phyloP scores from a whole-genome alignment of 2,113 vertebrate genomes.

The Bagarius yarrelli region DNA sequence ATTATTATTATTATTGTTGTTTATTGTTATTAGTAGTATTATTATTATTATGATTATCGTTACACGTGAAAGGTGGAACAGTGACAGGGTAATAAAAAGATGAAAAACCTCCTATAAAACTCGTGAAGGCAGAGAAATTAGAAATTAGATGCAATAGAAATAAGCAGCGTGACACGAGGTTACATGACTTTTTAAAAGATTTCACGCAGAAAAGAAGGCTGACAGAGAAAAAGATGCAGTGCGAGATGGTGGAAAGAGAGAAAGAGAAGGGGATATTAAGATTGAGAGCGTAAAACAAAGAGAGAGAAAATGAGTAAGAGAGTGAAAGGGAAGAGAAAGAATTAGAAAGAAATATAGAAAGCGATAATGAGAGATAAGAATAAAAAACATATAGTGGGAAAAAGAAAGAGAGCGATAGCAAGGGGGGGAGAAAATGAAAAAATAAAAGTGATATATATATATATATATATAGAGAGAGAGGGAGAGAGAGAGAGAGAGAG shows the following conservation, averaged over 20 bases:
- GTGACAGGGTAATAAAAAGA: not conserved
- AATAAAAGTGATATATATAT: no score
- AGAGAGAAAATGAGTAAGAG: not conserved
- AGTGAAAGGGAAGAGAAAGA: not conserved
- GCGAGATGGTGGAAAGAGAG: not conserved
- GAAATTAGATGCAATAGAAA: constrained; percentile 50
- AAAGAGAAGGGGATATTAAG: not conserved
- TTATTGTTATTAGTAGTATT: not conserved
- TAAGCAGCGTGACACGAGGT: constrained; percentile 54
- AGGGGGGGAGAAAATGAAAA: no score
- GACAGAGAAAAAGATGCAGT: constrained; percentile 36
- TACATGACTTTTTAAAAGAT: constrained; percentile 27
- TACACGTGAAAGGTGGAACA: not conserved
- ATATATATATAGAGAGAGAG: not conserved
- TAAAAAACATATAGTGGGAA: no score
- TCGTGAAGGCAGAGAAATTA: constrained; percentile 52
- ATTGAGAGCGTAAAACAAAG: no score
- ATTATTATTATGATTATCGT: not conserved
- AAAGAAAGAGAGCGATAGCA: no score
- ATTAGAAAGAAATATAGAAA: not conserved
- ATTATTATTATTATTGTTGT: not conserved
- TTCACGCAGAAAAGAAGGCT: constrained; percentile 42
- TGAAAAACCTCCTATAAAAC: constrained; percentile 24
- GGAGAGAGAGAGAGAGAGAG: not conserved
- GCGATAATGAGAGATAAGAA: not conserved